Conservation (phyloP, 2,797 vertebrate species). For the Manis crassicaudata region DNA sequence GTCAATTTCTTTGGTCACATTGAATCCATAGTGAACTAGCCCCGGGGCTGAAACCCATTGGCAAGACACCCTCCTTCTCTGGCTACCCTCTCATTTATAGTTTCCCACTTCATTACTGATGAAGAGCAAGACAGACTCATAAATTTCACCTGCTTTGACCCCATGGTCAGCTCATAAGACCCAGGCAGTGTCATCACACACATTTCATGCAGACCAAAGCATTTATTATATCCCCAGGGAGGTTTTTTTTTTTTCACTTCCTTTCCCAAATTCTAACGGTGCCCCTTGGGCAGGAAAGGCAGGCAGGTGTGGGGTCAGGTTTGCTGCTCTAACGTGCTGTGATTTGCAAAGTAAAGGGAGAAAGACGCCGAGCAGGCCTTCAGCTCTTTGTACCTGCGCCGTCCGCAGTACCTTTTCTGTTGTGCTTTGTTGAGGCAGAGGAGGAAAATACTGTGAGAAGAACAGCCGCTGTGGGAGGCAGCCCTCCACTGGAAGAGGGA, state of each 20-base stretch:
- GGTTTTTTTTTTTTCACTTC: neutral
- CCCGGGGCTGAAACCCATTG: no score
- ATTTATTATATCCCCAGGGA: neutral
- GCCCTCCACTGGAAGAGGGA: constrained; percentile 82
- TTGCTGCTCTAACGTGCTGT: neutral
- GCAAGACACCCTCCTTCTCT: neutral
- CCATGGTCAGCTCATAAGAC: neutral
- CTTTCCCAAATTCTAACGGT: neutral
- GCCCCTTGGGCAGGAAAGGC: neutral
- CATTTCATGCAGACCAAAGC: constrained; percentile 8
- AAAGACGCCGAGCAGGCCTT: neutral
- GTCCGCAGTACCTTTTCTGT: constrained; percentile 49
- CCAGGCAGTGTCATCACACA: neutral
- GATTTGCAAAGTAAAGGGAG: constrained; percentile 51
- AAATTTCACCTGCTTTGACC: constrained; percentile 25
- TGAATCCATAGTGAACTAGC: no score
- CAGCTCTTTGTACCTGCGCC: neutral
- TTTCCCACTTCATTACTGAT: neutral
- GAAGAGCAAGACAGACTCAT: neutral
- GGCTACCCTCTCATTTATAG: neutral
- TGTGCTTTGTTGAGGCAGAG: constrained; percentile 71
- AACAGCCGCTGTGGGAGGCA: constrained; percentile 64
- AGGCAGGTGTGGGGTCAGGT: constrained; percentile 3
- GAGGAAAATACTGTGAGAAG: constrained; percentile 74
- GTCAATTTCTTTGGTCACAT: no score